Evolutionary conservation across 2,113 vertebrate species (phyloP), one percentile per base, ranked within the genome.

Genomic region (Hepsetus odoe): DNA sequence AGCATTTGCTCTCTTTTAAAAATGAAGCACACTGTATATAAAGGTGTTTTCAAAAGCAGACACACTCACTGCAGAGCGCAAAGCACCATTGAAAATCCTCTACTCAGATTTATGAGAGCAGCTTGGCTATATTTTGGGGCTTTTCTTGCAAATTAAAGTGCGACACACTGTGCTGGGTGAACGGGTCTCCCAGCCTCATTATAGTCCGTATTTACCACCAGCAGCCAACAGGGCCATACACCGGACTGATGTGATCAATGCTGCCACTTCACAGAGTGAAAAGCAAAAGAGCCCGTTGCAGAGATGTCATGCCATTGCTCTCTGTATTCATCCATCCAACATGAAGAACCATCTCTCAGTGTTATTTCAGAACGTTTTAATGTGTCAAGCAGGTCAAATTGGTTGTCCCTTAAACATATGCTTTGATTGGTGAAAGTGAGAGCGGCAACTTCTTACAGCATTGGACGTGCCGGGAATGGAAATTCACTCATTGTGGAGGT

Each of bases 401-500:
- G 61, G 40, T 79, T 80, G 78, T 20, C 78, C 20, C 18, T 62
- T 26, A n/a, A n/a, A 59, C 44, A 24, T n/a, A 5, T 11, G 46
- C 32, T 24, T 56, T 55, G 46, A 79, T 32, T 55, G 40, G 44
- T 55, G 44, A 66, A 65, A 46, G 73, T 18, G 28, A 55, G 68
- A 68, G 22, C 80, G 82, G 78, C 80, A 71, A 72, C 77, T 53
- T 74, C 75, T 33, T 61, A 75, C 79, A 66, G 76, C 69, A 70
- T 82, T 79, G 77, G 79, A 82, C 51, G 73, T 88, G 83, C 80
- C 30, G 62, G 0, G 66, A 84, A 87, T 87, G 82, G 77, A 80
- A 82, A 87, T 79, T 74, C 70, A 35, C 56, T 64, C 68, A 20
- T 82, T n/a, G 61, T 32, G 71, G 59, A 70, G 74, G 79, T 80